A percentile compares a stretch with the other conserved stretches of the same genome.
phyloP scores from a whole-genome alignment of 1,140 invertebrate species.

The Hydropsyche tenuis region DNA sequence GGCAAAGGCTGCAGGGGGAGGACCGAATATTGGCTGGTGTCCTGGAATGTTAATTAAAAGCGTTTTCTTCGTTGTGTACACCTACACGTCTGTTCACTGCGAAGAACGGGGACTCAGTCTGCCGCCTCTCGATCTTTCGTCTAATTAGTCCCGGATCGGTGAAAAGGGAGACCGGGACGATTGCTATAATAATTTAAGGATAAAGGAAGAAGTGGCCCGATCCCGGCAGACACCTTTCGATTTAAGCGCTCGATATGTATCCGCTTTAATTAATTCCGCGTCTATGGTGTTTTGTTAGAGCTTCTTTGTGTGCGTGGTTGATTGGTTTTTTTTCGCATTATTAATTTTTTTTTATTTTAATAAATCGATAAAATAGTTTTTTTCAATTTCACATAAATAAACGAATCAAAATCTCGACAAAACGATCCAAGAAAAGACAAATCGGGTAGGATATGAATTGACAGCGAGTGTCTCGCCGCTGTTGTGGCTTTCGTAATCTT shows the following conservation, averaged over 20 bases:
- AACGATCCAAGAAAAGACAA: no score
- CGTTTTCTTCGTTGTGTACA: constrained; percentile 48
- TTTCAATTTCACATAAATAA: no score
- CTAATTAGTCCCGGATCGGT: constrained; percentile 53
- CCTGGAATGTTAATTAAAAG: constrained; percentile 61
- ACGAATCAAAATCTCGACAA: no score
- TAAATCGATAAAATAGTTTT: no score
- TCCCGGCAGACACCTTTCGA: not conserved
- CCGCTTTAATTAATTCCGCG: not conserved
- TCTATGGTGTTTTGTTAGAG: no score
- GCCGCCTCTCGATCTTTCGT: constrained; percentile 52
- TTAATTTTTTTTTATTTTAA: no score
- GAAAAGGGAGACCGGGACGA: constrained; percentile 21
- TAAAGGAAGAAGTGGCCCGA: constrained; percentile 19
- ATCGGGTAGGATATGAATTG: no score
- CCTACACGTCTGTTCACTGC: constrained; percentile 14
- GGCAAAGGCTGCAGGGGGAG: no score
- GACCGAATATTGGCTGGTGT: constrained; percentile 29
- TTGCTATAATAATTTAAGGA: constrained; percentile 43
- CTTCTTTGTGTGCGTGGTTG: no score
- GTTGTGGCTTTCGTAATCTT: not conserved
- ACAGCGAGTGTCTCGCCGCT: no score
- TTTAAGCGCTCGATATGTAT: not conserved
- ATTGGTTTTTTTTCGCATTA: no score
- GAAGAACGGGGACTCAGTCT: not conserved